These are phyloP conservation scores for Orchesella flavescens DNA, from an alignment of 2,888 invertebrate species.

Conservation along the genomic window DNA sequence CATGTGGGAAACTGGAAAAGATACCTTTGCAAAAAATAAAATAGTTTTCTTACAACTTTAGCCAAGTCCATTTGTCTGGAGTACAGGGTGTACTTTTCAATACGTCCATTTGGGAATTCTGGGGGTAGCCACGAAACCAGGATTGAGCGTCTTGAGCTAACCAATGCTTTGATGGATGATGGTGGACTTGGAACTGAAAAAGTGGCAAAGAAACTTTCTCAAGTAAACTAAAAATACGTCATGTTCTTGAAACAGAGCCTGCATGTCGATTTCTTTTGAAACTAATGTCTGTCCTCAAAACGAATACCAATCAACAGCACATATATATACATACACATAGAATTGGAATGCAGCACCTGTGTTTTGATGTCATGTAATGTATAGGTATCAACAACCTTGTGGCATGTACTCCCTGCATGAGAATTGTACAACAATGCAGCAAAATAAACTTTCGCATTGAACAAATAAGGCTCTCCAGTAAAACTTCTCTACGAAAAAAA, in stretches of 20 bases:
- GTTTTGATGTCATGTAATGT: too few relatives aligned
- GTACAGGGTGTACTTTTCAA: conserved; percentile 84
- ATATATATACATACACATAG: too few relatives aligned
- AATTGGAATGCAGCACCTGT: too few relatives aligned
- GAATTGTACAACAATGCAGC: too few relatives aligned
- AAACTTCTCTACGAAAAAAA: neutral
- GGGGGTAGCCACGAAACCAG: conserved; percentile 87
- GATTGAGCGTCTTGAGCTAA: conserved; percentile 83
- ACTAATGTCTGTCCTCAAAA: too few relatives aligned
- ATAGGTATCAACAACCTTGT: too few relatives aligned
- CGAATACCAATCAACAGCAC: too few relatives aligned
- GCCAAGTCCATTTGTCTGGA: conserved; percentile 74
- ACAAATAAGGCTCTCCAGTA: too few relatives aligned
- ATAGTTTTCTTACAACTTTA: conserved; percentile 67
- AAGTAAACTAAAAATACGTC: conserved; percentile 7
- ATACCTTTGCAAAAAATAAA: neutral
- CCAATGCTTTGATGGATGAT: conserved; percentile 85
- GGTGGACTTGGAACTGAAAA: conserved; percentile 84
- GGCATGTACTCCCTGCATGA: too few relatives aligned
- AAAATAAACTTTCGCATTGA: too few relatives aligned
- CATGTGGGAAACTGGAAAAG: neutral
- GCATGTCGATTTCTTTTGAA: too few relatives aligned
- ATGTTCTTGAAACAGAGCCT: too few relatives aligned
- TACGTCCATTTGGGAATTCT: conserved; percentile 83
- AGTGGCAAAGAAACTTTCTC: conserved; percentile 4